Base-by-base conservation (phyloP, 2,113 vertebrate species). In the Platysternon megacephalum region DNA sequence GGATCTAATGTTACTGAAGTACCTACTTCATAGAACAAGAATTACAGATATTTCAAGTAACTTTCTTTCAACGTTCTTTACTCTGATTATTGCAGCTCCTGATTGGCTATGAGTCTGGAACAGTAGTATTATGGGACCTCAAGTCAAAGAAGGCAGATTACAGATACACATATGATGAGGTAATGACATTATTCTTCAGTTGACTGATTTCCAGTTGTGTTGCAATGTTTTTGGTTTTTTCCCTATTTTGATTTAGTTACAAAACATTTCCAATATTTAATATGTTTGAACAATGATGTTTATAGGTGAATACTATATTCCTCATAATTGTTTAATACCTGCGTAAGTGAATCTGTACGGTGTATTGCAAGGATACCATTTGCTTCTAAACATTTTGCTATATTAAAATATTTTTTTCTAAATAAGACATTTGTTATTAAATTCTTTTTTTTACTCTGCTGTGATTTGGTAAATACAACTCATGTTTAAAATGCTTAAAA, bases 121-220 rank as follows among this genome's bases (percentile, higher is more conserved):
- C 99, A 53, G 99, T 99, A 94, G 99, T 99, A 80, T 98, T 99
- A 95, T 99, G 99, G 99, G 99, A 99, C 98, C 99, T 99, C 97
- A 99, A 99, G 98, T 99, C 99, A 97, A 99, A 99, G 99, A 99
- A 99, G 96, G 99, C 99, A 1, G 99, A 99, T 98, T 99, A 99
- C 98, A 99, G 99, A 98, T 99, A 99, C 94, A 99, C 99, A 61
- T 99, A 99, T 78, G 99, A 99, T 95, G 99, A 99, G 99, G 99
- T 99, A 99, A 98, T 87, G 83, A 91, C 87, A 42, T 29, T 44
- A 56, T 58, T 82, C 28, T 83, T 26, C 9, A 19, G 72, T 13
- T 80, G 35, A 46, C 28, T 42, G 42, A 48, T n/a, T 79, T 83
- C 12, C 19, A 76, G 83, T 84, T 79, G n/a, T 53, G 32, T 84